Evolutionary conservation across 1,140 invertebrate genomes (phyloP).

Genomic region (Thalassaphorura encarpata): DNA sequence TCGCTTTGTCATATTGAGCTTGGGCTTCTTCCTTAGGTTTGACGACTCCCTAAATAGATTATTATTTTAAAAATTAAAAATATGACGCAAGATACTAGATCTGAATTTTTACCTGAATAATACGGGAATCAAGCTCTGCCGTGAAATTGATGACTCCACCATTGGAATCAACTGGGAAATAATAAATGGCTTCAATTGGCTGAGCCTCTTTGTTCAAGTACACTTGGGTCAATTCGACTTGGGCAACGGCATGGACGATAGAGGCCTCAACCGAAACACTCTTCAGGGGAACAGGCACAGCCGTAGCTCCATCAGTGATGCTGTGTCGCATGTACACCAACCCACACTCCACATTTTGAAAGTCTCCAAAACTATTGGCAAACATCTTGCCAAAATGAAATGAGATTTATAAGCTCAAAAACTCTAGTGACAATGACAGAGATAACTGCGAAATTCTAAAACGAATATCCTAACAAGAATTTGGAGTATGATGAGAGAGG

Average conservation of each 20-base stretch:
- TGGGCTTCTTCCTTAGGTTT: conserved; percentile 43
- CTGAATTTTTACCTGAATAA: conserved; percentile 14
- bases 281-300: conserved; percentile 10
- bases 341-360: conserved; percentile 3
- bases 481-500: too few species aligned
- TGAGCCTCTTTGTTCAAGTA: conserved; percentile 19
- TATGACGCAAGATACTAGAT: too few species aligned
- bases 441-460: too few species aligned
- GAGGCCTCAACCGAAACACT: conserved; percentile 10
- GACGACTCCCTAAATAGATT: conserved; percentile 38
- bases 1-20: conserved; percentile 41
- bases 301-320: background rate
- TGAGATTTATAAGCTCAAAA: background rate
- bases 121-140: conserved; percentile 16
- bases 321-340: background rate
- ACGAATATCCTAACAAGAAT: too few species aligned
- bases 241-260: conserved; percentile 17
- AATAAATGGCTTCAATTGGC: conserved; percentile 23
- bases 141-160: conserved; percentile 20
- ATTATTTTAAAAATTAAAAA: too few species aligned
- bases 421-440: background rate
- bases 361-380: background rate
- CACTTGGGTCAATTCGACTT: conserved; percentile 19
- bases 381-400: background rate
- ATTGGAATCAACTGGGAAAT: conserved; percentile 20